Conservation (phyloP, 2,113 vertebrate genomes). For the Campylomormyrus numenius region DNA sequence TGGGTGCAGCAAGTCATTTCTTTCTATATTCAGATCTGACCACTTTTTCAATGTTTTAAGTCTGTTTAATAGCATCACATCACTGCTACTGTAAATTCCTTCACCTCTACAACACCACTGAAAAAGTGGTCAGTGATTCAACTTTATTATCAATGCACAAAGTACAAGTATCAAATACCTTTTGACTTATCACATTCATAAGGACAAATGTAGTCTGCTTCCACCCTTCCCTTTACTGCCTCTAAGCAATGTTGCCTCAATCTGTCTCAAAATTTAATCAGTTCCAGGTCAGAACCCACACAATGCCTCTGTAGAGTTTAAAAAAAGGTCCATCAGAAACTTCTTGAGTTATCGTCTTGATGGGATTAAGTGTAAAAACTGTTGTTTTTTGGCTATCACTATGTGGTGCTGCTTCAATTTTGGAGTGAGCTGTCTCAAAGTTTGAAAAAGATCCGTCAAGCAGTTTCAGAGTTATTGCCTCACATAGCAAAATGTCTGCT, state of each 20-base stretch:
- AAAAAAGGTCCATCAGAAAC: background rate
- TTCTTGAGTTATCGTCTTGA: background rate
- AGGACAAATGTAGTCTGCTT: background rate
- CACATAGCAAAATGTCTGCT: background rate
- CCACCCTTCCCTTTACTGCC: background rate
- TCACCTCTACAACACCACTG: no score
- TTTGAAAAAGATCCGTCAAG: background rate
- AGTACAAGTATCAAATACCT: background rate
- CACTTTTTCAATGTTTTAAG: no score
- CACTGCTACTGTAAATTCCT: no score
- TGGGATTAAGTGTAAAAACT: background rate
- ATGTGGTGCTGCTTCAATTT: background rate
- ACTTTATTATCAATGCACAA: no score
- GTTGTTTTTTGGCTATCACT: background rate
- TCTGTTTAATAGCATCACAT: no score
- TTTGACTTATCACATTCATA: background rate
- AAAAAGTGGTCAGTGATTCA: no score
- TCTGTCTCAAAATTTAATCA: background rate
- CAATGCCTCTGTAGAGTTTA: background rate
- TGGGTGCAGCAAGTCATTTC: no score
- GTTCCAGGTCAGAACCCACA: background rate
- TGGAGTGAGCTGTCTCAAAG: background rate
- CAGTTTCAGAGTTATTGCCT: background rate
- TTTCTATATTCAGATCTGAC: no score
- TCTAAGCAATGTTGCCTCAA: background rate